Percentiles rank a stretch among this genome's conserved stretches.
phyloP scores from a whole-genome alignment of 1,140 invertebrate genomes.

The Diplogasteroides magnus region DNA sequence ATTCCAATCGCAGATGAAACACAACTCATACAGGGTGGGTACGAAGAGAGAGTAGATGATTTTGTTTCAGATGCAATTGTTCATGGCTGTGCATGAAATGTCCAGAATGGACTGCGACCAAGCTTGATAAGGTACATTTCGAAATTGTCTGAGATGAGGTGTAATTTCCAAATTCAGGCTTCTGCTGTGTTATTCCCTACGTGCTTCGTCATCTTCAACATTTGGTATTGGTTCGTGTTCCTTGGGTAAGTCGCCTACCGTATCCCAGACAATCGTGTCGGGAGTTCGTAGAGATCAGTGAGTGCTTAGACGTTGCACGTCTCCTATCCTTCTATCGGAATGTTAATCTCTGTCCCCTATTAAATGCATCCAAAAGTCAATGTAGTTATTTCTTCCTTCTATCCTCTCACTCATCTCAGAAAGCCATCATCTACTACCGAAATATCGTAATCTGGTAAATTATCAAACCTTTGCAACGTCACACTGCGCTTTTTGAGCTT shows the following conservation, averaged over 20 bases:
- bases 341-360: no score
- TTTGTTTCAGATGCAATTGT: slow-evolving; percentile 43
- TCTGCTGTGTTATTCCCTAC: slow-evolving; percentile 47
- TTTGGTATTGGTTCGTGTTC: slow-evolving; percentile 55
- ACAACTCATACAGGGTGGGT: no score
- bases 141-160: not conserved
- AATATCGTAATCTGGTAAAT: no score
- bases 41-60: not conserved
- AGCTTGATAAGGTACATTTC: slow-evolving; percentile 40
- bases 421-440: no score
- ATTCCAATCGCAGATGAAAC: not conserved
- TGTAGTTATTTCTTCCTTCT: no score
- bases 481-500: no score
- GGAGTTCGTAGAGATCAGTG: not conserved
- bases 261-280: no score
- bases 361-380: no score
- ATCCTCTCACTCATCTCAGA: no score
- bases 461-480: no score
- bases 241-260: slow-evolving; percentile 37
- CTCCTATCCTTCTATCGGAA: no score
- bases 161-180: slow-evolving; percentile 25
- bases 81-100: slow-evolving; percentile 46
- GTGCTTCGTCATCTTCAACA: slow-evolving; percentile 48
- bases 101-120: slow-evolving; percentile 48
- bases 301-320: no score